phyloP scores from a whole-genome alignment of 2,113 vertebrate genomes.

The Rhipidura dahli region DNA sequence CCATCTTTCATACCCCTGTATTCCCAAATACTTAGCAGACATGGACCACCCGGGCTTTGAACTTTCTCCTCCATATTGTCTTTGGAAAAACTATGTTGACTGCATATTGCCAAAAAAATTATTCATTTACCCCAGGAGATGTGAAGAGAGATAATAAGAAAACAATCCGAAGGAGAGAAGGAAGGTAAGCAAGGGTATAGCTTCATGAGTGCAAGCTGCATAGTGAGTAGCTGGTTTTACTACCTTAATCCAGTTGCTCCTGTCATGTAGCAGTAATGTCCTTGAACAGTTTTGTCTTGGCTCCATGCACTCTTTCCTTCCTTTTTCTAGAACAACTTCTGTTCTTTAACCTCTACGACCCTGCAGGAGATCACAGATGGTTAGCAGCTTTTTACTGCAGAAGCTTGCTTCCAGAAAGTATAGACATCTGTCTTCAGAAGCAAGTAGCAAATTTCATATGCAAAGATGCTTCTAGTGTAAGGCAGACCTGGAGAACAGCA shows the following conservation, averaged over 20 bases:
- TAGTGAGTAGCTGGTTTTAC: neutral
- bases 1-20: neutral
- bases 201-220: neutral
- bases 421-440: neutral
- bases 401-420: neutral
- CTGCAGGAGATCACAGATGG: neutral
- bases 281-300: neutral
- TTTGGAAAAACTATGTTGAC: neutral
- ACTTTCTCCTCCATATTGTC: neutral
- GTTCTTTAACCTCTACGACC: neutral
- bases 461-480: neutral
- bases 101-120: neutral
- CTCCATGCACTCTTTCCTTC: neutral
- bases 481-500: neutral
- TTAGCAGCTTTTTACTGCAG: neutral
- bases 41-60: neutral
- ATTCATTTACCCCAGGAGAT: neutral
- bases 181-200: neutral
- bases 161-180: neutral
- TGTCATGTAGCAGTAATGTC: neutral
- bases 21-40: neutral
- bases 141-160: neutral
- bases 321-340: neutral
- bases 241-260: neutral
- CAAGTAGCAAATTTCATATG: neutral